Conservation (phyloP, 2,888 invertebrate species). For the Thymelicus sylvestris region DNA sequence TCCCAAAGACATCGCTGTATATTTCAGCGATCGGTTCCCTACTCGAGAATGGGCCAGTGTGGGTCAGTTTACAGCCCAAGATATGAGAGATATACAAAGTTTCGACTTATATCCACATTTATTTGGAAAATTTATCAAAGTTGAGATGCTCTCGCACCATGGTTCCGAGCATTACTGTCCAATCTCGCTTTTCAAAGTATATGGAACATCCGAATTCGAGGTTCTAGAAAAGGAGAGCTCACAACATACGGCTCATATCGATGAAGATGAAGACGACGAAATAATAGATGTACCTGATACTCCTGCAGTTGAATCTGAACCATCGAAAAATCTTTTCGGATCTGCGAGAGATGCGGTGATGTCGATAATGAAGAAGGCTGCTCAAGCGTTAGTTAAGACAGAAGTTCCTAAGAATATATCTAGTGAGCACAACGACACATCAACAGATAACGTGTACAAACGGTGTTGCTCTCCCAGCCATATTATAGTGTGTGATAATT, state of each 20-base stretch:
- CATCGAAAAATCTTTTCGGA: slow-evolving; percentile 90
- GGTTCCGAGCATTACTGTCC: slow-evolving; percentile 99
- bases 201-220: slow-evolving; percentile 96
- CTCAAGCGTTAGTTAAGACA: slow-evolving; percentile 92
- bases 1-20: slow-evolving; percentile 95
- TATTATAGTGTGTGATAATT: slow-evolving; percentile 90
- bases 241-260: slow-evolving; percentile 85
- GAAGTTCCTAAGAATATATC: slow-evolving; percentile 86
- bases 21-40: slow-evolving; percentile 94
- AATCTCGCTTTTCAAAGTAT: slow-evolving; percentile 96
- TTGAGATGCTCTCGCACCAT: slow-evolving; percentile 96
- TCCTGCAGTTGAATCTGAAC: slow-evolving; percentile 77
- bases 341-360: slow-evolving; percentile 96
- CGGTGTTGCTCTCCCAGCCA: slow-evolving; percentile 90
- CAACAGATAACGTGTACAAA: slow-evolving; percentile 70
- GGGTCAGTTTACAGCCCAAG: slow-evolving; percentile 94
- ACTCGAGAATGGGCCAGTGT: slow-evolving; percentile 96
- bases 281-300: slow-evolving; percentile 84
- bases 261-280: slow-evolving; percentile 88
- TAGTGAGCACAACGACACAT: slow-evolving; percentile 75
- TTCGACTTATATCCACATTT: slow-evolving; percentile 92
- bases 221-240: slow-evolving; percentile 93
- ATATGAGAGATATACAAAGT: slow-evolving; percentile 93
- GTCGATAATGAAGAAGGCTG: slow-evolving; percentile 96
- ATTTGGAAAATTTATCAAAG: slow-evolving; percentile 95